Percentiles rank a stretch among this genome's conserved stretches.
These are phyloP conservation scores for Oriolus oriolus DNA, from an alignment of 2,113 vertebrate species.

Conservation along the genomic window DNA sequence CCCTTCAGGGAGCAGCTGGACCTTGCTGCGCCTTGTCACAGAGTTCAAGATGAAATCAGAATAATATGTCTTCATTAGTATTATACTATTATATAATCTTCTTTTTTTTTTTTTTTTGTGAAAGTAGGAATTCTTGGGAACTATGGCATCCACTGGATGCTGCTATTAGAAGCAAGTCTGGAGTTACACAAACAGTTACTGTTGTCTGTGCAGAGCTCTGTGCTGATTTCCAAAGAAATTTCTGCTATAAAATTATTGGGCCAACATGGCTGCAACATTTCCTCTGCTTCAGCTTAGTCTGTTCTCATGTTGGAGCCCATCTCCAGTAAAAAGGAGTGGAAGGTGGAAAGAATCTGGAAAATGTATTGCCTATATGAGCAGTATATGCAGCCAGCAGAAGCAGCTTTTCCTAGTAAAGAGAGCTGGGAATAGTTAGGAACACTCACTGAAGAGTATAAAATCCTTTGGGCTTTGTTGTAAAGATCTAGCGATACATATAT, in stretches of 20 bases:
- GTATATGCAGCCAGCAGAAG: background rate
- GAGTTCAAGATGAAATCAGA: background rate
- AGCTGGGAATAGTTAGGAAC: background rate
- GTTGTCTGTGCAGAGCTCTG: background rate
- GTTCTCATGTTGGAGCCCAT: background rate
- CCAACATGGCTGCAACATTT: background rate
- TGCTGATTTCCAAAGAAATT: background rate
- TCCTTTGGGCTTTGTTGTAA: background rate
- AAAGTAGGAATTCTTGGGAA: background rate
- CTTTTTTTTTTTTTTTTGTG: background rate
- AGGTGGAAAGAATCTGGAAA: conserved; percentile 28
- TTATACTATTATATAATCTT: background rate
- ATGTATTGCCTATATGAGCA: background rate
- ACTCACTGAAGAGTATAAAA: background rate
- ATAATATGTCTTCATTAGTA: background rate
- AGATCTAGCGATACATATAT: background rate
- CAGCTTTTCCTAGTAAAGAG: background rate
- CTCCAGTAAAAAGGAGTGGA: background rate
- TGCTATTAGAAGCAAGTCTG: background rate
- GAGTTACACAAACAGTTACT: background rate
- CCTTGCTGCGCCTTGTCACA: background rate
- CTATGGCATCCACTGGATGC: background rate
- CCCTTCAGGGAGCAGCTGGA: background rate
- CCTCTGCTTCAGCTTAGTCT: background rate
- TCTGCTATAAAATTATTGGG: background rate